Percentiles rank a stretch among this genome's conserved stretches.
Conservation (phyloP, 2,113 vertebrate genomes). For the Elachura formosa region DNA sequence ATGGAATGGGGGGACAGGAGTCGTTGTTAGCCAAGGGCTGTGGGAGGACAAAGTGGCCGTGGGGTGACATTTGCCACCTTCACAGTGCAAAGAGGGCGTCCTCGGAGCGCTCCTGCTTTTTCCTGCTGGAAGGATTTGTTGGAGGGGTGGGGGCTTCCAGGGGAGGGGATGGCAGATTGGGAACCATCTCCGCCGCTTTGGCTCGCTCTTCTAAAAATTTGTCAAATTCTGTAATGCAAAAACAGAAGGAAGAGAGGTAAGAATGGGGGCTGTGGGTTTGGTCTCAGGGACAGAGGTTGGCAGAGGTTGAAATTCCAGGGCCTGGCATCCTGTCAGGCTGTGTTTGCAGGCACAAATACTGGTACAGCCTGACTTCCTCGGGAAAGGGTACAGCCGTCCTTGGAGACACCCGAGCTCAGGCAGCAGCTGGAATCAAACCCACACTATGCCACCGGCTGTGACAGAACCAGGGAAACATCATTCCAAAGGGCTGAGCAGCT, state of each 20-base stretch:
- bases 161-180: conserved; percentile 83
- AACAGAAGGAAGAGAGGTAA: background rate
- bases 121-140: conserved; percentile 70
- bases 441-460: background rate
- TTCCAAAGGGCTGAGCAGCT: conserved; percentile 37
- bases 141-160: conserved; percentile 71
- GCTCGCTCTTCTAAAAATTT: conserved; percentile 97
- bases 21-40: background rate
- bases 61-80: conserved; percentile 17
- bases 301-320: background rate
- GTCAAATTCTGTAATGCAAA: conserved; percentile 88
- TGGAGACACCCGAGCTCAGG: background rate
- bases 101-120: conserved; percentile 84
- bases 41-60: conserved; percentile 3
- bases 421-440: conserved; percentile 18
- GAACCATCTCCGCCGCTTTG: conserved; percentile 91
- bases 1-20: background rate
- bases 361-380: background rate
- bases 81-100: conserved; percentile 90
- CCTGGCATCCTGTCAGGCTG: background rate
- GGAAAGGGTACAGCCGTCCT: background rate
- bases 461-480: conserved; percentile 14
- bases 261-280: background rate
- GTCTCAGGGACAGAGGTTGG: background rate
- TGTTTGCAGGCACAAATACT: background rate